A percentile compares a stretch with the other conserved stretches of the same genome.
These are phyloP conservation scores for Papilio dardanus DNA, from an alignment of 1,140 invertebrate genomes.

Conservation along the genomic window DNA sequence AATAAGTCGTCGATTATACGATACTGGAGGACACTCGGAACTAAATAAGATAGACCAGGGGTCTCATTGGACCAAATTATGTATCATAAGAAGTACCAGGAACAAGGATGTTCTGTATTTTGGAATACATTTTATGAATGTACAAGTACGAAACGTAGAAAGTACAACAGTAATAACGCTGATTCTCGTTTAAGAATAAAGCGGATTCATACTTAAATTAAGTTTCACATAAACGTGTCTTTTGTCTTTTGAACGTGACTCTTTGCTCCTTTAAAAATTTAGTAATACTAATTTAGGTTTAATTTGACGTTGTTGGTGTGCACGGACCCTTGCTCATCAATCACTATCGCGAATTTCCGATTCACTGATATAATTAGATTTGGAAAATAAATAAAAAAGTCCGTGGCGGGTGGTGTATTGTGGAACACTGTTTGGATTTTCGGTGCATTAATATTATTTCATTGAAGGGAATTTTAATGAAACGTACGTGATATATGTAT, in stretches of 20 bases:
- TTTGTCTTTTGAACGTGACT: not conserved
- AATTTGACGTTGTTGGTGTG: slow-evolving; percentile 34
- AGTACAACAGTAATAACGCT: no score
- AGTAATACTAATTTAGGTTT: not conserved
- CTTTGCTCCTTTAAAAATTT: not conserved
- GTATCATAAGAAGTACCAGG: no score
- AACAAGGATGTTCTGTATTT: no score
- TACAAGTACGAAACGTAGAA: no score
- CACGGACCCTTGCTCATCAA: slow-evolving; percentile 55
- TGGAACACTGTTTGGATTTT: slow-evolving; percentile 40
- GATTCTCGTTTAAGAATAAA: no score
- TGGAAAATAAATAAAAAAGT: slow-evolving; percentile 62
- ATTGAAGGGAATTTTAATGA: slow-evolving; percentile 47
- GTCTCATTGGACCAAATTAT: no score
- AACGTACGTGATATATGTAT: slow-evolving; percentile 45
- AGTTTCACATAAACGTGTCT: no score
- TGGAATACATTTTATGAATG: no score
- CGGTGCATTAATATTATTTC: slow-evolving; percentile 41
- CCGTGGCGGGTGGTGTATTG: slow-evolving; percentile 43
- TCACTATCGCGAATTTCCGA: slow-evolving; percentile 63
- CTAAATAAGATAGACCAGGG: no score
- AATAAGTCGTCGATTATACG: no score
- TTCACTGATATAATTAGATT: slow-evolving; percentile 70
- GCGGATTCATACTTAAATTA: no score
- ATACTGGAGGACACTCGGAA: no score